A percentile compares a stretch with the other conserved stretches of the same genome.
Evolutionary conservation across 2,113 vertebrate species (phyloP).

Genomic region (Dryoscopus gambensis): DNA sequence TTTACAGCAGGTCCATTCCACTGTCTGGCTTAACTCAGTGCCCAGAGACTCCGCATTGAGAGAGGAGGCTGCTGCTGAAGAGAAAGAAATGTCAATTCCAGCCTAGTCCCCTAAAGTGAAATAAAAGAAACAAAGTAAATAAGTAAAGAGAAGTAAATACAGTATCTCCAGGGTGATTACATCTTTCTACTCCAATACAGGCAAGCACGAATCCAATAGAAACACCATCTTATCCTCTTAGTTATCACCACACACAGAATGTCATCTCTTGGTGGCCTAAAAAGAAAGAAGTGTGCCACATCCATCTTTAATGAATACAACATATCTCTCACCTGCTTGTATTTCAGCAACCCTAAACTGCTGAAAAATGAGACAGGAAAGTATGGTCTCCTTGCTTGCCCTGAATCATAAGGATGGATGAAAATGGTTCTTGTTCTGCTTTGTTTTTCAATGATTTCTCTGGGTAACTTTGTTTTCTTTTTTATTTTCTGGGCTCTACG

Average conservation of each 20-base stretch:
- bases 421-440: background rate
- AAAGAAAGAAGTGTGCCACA: background rate
- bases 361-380: background rate
- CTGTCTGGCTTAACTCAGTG: constrained; percentile 63
- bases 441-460: background rate
- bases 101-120: constrained; percentile 56
- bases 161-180: constrained; percentile 32
- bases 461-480: background rate
- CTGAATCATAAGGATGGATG: background rate
- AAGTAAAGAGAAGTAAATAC: constrained; percentile 57
- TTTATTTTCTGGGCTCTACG: background rate
- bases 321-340: background rate
- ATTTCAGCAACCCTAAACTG: background rate
- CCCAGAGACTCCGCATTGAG: constrained; percentile 57
- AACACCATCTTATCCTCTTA: constrained; percentile 5
- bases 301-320: constrained; percentile 19
- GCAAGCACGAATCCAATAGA: constrained; percentile 8
- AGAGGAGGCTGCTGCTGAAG: constrained; percentile 6
- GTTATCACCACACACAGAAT: constrained; percentile 6
- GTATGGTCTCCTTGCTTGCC: background rate
- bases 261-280: constrained; percentile 2
- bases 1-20: constrained; percentile 65
- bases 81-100: constrained; percentile 67
- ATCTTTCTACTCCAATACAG: constrained; percentile 36
- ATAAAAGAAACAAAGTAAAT: constrained; percentile 66